phyloP scores from a whole-genome alignment of 1,140 invertebrate genomes.

The Telenomus remus region DNA sequence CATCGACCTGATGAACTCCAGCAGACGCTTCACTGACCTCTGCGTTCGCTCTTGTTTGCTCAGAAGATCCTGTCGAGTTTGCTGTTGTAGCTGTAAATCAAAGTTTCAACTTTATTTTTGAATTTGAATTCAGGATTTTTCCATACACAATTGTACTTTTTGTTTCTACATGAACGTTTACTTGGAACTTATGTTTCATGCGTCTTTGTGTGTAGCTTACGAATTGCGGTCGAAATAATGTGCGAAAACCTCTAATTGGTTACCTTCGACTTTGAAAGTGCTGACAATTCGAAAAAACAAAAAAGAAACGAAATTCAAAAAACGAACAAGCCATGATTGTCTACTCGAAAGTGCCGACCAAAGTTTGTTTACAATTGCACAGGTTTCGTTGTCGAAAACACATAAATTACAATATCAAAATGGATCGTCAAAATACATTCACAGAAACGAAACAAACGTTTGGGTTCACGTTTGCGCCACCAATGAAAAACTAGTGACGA shows the following conservation, averaged over 20 bases:
- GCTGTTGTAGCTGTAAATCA: slow-evolving; percentile 66
- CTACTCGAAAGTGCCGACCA: slow-evolving; percentile 30
- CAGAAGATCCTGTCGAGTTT: slow-evolving; percentile 67
- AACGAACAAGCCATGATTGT: slow-evolving; percentile 37
- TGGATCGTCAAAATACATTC: slow-evolving; percentile 7
- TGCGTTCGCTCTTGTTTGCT: slow-evolving; percentile 72
- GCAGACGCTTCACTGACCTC: slow-evolving; percentile 71
- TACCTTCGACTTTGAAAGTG: slow-evolving; percentile 24
- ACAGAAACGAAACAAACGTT: slow-evolving; percentile 10
- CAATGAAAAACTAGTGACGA: too few species aligned
- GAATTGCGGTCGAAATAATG: slow-evolving; percentile 25
- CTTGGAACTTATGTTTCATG: slow-evolving; percentile 30
- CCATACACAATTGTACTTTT: not conserved
- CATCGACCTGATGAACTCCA: slow-evolving; percentile 72
- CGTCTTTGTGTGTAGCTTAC: slow-evolving; percentile 48
- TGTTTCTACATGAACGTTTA: not conserved
- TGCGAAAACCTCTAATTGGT: not conserved
- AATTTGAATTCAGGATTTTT: too few species aligned
- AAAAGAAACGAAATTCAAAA: slow-evolving; percentile 38
- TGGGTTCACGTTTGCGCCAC: too few species aligned
- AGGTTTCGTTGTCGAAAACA: slow-evolving; percentile 20
- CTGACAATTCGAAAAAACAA: not conserved
- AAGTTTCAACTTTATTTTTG: slow-evolving; percentile 1
- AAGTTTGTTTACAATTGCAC: slow-evolving; percentile 39
- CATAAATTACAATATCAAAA: slow-evolving; percentile 22